Evolutionary conservation across 2,113 vertebrate species (phyloP).

Genomic region (Colossoma macropomum): DNA sequence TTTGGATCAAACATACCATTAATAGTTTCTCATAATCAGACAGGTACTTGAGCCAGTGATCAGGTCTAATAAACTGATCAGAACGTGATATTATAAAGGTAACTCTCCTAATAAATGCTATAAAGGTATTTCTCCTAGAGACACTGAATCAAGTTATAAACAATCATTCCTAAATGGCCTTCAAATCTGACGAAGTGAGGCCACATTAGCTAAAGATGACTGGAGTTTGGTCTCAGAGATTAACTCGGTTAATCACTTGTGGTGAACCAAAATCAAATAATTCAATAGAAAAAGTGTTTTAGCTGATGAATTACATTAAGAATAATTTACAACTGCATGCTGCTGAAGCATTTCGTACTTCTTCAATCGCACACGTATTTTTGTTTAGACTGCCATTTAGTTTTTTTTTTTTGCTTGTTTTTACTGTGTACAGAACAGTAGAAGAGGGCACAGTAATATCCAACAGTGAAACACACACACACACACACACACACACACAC

Average conservation of each 20-base stretch:
- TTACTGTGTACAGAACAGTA: conserved; percentile 19
- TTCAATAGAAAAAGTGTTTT: not conserved
- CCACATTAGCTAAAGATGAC: not conserved
- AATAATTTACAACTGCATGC: conserved; percentile 32
- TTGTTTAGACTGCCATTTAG: conserved; percentile 17
- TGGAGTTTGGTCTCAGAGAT: conserved; percentile 24
- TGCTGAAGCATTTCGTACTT: conserved; percentile 34
- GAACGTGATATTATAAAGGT: not conserved
- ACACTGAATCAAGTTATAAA: too few species aligned
- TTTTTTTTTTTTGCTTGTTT: conserved; percentile 21
- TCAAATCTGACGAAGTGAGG: not conserved
- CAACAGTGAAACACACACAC: conserved; percentile 18
- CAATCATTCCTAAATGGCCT: too few species aligned
- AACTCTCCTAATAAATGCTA: not conserved
- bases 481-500: not conserved
- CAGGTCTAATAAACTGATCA: not conserved
- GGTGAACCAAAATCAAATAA: not conserved
- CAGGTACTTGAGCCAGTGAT: conserved; percentile 1
- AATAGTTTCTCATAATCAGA: conserved; percentile 8
- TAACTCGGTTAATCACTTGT: not conserved
- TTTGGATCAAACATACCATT: conserved; percentile 21
- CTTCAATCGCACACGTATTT: conserved; percentile 14
- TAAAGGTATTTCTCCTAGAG: not conserved
- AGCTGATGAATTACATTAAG: conserved; percentile 33
- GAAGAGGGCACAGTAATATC: conserved; percentile 29